Percentiles rank a stretch among this genome's conserved stretches.
Conservation (phyloP, 35 echinoderm and acorn worm species). For the Anneissia japonica region DNA sequence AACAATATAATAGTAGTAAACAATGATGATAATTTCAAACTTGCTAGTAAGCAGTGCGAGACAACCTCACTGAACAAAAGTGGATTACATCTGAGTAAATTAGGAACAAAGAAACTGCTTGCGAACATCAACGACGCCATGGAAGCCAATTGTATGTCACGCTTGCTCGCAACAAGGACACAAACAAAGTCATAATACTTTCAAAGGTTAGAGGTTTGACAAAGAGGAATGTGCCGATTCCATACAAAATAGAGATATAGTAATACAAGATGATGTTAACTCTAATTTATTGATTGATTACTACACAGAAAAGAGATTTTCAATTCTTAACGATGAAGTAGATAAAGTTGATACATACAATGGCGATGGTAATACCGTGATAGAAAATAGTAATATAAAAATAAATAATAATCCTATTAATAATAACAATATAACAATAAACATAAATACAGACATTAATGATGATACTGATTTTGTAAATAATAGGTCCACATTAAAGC, state of each 20-base stretch:
- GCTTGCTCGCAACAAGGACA: background rate
- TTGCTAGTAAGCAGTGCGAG: background rate
- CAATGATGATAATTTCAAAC: background rate
- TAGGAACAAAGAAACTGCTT: background rate
- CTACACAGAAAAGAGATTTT: too few relatives aligned
- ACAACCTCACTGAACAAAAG: background rate
- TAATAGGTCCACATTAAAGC: background rate
- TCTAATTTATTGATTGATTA: too few relatives aligned
- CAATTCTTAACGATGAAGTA: too few relatives aligned
- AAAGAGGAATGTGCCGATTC: background rate
- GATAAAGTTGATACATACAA: too few relatives aligned
- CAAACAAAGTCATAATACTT: background rate
- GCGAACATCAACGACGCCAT: background rate
- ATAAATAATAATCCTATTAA: too few relatives aligned
- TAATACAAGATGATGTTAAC: too few relatives aligned
- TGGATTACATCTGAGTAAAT: background rate
- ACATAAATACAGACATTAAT: background rate
- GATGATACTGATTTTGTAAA: background rate
- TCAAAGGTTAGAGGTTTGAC: background rate
- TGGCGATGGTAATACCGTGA: too few relatives aligned
- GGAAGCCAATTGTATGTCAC: background rate
- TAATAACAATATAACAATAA: background rate
- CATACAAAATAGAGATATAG: too few relatives aligned
- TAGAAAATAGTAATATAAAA: too few relatives aligned
- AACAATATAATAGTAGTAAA: conserved; percentile 1